Evolutionary conservation across 2,113 vertebrate species (phyloP), one percentile per base, ranked within the genome.

Genomic region (Myiagra hebetior): DNA sequence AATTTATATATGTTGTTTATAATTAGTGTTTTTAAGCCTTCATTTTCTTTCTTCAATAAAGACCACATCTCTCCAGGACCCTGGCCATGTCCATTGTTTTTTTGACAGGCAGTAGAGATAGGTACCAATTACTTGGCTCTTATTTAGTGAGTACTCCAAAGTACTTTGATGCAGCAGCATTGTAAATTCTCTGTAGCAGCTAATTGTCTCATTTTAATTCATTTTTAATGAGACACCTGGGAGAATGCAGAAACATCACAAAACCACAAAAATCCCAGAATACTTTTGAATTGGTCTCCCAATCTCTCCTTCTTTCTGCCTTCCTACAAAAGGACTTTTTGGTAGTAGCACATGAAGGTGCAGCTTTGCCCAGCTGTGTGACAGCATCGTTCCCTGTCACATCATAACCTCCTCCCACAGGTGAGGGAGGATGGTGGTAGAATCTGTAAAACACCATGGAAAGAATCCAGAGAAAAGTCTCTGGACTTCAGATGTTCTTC

Each of bases 211-310:
- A 85, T 94, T 95, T 96, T 50, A 85, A 94, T 93, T 89, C 21
- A 87, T 93, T 94, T 96, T 94, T 95, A 96, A 94, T 95, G 87
- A 95, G 93, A 49, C 78, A 94, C 85, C 79, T 91, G 75, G 63
- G 85, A 96, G 55, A 85, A 59, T 24, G 79, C 91, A 72, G 59
- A 73, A 88, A 44, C 63, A 93, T 79, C 72, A 90, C 62, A 88
- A 92, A 91, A 6, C 7, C 46, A 72, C 75, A 82, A 62, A 89
- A 95, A 37, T 5, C 21, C 20, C 41, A 37, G 27, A 76, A 46
- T 88, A 39, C 12, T 47, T 79, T 14, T 62, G 22, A 89, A 74
- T 80, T 64, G 59, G 41, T 73, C 9, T 90, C 53, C 81, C 37
- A 62, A 19, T 72, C 17, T 37, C 31, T 91, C 44, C 49, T 85